These are phyloP conservation scores for Semotilus atromaculatus DNA, from an alignment of 2,797 vertebrate species.

Conservation along the genomic window DNA sequence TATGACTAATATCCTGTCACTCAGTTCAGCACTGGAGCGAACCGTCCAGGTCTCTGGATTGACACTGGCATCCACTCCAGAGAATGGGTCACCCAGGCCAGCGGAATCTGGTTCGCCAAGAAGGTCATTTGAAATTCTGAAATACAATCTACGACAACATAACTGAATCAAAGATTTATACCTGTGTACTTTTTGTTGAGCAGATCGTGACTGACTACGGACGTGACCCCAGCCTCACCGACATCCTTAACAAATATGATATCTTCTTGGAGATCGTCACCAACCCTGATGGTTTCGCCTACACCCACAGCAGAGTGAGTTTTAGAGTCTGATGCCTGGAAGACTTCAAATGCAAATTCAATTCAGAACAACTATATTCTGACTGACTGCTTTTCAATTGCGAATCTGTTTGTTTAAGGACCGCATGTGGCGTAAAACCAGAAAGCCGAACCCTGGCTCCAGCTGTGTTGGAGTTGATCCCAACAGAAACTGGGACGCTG, in stretches of 20 bases:
- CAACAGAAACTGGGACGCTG: constrained; percentile 95
- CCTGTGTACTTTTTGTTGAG: not conserved
- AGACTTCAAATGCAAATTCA: not conserved
- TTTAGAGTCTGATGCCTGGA: not conserved
- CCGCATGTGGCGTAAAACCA: constrained; percentile 97
- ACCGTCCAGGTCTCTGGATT: constrained; percentile 90
- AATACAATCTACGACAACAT: not conserved
- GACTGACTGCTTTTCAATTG: too few species aligned
- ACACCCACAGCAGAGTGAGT: constrained; percentile 81
- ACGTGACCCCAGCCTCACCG: constrained; percentile 74
- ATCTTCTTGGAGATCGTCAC: constrained; percentile 92
- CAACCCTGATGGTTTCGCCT: constrained; percentile 91
- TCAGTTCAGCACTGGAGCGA: constrained; percentile 90
- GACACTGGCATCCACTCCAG: constrained; percentile 97
- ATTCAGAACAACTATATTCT: not conserved
- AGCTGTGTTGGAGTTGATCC: constrained; percentile 87
- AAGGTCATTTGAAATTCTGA: constrained; percentile 79
- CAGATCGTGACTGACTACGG: constrained; percentile 86
- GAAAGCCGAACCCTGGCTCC: constrained; percentile 76
- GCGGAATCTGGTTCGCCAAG: constrained; percentile 90
- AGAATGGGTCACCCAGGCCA: constrained; percentile 96
- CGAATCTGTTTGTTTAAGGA: constrained; percentile 85
- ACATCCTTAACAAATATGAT: constrained; percentile 85
- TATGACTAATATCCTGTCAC: not conserved
- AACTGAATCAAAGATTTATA: not conserved